These are phyloP conservation scores for Trypoxylus dichotomus DNA, from an alignment of 1,140 invertebrate species.

Conservation along the genomic window DNA sequence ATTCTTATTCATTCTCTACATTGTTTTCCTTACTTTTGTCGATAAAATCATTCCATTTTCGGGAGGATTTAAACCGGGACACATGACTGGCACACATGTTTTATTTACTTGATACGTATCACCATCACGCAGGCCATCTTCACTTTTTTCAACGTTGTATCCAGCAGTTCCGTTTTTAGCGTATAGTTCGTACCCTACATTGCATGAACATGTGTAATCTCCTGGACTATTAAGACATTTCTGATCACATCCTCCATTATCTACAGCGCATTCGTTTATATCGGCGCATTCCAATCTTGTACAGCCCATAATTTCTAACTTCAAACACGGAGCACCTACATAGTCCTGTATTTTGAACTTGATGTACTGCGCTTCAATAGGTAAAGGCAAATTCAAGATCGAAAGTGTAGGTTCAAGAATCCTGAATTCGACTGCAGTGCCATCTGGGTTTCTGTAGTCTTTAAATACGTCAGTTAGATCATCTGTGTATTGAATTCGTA, in stretches of 20 bases:
- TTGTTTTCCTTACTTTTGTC: constrained; percentile 59
- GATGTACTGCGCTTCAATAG: constrained; percentile 88
- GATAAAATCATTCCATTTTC: constrained; percentile 88
- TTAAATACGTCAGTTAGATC: constrained; percentile 86
- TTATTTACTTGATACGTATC: constrained; percentile 92
- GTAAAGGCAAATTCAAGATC: constrained; percentile 84
- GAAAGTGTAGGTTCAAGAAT: constrained; percentile 85
- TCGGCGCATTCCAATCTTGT: constrained; percentile 87
- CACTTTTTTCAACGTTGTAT: constrained; percentile 77
- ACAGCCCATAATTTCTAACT: constrained; percentile 93
- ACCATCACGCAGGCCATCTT: constrained; percentile 84
- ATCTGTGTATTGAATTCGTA: constrained; percentile 84
- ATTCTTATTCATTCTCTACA: background rate
- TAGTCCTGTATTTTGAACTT: constrained; percentile 90
- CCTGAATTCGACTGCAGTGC: constrained; percentile 89
- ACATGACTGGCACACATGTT: constrained; percentile 93
- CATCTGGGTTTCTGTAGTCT: constrained; percentile 89
- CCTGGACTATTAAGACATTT: constrained; percentile 90
- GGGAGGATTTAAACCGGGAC: constrained; percentile 75
- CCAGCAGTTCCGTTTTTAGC: constrained; percentile 88
- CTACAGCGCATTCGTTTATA: constrained; percentile 86
- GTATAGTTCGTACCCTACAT: constrained; percentile 91
- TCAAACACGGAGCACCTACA: constrained; percentile 83
- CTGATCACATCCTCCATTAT: constrained; percentile 93
- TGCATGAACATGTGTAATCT: constrained; percentile 85